These are phyloP conservation scores for Cantharis nigra DNA, from an alignment of 2,888 invertebrate genomes.

Conservation along the genomic window DNA sequence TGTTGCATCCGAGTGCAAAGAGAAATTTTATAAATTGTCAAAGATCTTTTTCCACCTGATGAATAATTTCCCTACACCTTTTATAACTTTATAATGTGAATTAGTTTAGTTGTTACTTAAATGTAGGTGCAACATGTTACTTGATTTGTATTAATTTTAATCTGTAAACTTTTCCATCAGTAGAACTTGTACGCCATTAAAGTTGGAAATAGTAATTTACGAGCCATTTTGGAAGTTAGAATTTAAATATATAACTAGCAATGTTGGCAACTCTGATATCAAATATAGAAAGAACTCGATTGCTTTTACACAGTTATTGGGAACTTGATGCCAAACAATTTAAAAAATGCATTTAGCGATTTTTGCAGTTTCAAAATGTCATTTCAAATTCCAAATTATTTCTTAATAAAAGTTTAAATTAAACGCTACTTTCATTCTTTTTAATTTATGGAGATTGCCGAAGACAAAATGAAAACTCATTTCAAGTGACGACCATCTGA, in stretches of 20 bases:
- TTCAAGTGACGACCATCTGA: background rate
- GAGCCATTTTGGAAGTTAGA: background rate
- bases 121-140: background rate
- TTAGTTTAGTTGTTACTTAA: background rate
- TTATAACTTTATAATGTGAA: background rate
- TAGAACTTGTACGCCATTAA: background rate
- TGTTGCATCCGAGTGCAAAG: no score
- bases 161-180: background rate
- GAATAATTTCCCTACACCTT: background rate
- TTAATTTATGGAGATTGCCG: background rate
- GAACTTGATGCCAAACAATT: no score
- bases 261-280: background rate
- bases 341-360: no score
- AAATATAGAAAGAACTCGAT: background rate
- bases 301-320: no score
- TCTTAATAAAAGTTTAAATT: background rate
- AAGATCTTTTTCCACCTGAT: no score
- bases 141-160: background rate
- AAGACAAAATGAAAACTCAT: background rate
- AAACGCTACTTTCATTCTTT: background rate
- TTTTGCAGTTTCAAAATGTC: background rate
- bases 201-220: background rate
- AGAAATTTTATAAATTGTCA: no score
- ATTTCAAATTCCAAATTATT: background rate
- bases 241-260: background rate